phyloP scores from a whole-genome alignment of 2,797 vertebrate genomes.

The Numenius phaeopus region DNA sequence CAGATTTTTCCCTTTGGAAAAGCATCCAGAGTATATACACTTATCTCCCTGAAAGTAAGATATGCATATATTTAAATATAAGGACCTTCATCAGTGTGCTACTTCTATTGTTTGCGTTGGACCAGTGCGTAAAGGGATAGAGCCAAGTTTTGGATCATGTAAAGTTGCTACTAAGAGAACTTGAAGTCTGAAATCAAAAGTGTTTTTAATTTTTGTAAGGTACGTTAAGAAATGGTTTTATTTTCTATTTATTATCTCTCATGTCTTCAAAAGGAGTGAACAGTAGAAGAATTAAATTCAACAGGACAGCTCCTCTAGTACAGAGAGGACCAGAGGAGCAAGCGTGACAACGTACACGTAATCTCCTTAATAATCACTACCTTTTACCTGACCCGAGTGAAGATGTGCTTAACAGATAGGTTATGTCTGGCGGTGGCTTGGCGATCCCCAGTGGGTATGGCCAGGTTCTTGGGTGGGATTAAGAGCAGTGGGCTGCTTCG shows the following conservation, averaged over 20 bases:
- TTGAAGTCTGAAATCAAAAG: background rate
- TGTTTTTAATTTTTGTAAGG: background rate
- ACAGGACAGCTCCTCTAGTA: background rate
- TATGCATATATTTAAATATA: accelerated
- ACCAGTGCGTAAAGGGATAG: background rate
- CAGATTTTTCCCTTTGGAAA: background rate
- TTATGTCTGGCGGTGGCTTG: background rate
- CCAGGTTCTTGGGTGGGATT: background rate
- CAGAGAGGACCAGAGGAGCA: background rate
- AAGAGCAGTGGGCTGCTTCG: background rate
- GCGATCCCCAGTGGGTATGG: background rate
- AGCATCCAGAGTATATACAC: background rate
- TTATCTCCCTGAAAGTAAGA: background rate
- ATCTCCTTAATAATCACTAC: background rate
- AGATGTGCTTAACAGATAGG: background rate
- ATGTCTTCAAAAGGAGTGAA: background rate
- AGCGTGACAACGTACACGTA: accelerated
- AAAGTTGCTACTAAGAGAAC: background rate
- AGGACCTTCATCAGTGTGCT: background rate
- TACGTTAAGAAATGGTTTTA: background rate
- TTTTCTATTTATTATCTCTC: background rate
- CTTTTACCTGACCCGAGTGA: background rate
- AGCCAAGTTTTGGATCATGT: background rate
- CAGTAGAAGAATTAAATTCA: background rate
- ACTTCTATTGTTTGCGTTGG: background rate